phyloP scores from a whole-genome alignment of 1,140 invertebrate species.

The Meteorus sp. region DNA sequence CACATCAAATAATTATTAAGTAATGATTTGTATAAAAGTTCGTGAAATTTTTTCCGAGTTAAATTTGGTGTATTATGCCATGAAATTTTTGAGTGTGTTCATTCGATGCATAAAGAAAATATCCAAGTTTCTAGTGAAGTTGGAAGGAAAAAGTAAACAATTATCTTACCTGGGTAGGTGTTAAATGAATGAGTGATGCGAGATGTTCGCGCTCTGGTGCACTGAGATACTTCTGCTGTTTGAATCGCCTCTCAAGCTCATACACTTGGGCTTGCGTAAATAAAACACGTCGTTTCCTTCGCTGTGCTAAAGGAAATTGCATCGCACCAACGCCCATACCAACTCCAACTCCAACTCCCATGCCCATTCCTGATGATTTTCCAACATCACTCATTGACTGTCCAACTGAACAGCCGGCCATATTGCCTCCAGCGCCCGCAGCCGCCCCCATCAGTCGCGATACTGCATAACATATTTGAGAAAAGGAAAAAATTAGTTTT shows the following conservation, averaged over 20 bases:
- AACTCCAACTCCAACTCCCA: slow-evolving; percentile 67
- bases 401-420: slow-evolving; percentile 63
- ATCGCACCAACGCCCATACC: slow-evolving; percentile 83
- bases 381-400: slow-evolving; percentile 87
- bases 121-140: not conserved
- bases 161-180: slow-evolving; percentile 87
- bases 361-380: slow-evolving; percentile 64
- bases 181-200: slow-evolving; percentile 90
- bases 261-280: slow-evolving; percentile 99
- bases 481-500: slow-evolving; percentile 25
- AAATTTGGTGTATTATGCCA: no score
- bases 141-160: slow-evolving; percentile 4
- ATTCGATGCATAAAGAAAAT: not conserved
- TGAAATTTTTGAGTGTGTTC: no score
- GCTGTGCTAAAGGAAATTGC: slow-evolving; percentile 87
- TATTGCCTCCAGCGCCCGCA: slow-evolving; percentile 67
- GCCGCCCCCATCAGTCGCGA: slow-evolving; percentile 84
- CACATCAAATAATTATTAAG: no score
- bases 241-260: slow-evolving; percentile 96
- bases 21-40: no score
- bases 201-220: slow-evolving; percentile 95
- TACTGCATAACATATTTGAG: slow-evolving; percentile 68
- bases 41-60: no score
- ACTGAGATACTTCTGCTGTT: slow-evolving; percentile 93
- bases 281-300: slow-evolving; percentile 92